A percentile compares a stretch with the other conserved stretches of the same genome.
phyloP scores from a whole-genome alignment of 2,113 vertebrate genomes.

The Marmota monax region DNA sequence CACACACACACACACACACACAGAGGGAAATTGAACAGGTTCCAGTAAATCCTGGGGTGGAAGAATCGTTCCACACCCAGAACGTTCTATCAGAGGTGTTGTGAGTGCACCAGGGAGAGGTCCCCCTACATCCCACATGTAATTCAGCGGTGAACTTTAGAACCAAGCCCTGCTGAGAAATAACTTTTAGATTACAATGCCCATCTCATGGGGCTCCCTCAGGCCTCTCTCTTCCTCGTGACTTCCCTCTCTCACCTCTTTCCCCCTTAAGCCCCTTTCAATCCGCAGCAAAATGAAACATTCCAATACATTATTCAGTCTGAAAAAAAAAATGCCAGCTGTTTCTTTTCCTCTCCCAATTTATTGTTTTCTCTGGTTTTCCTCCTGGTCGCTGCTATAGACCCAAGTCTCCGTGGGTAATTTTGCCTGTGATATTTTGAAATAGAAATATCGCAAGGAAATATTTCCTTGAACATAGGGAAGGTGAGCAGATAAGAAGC shows the following conservation, averaged over 20 bases:
- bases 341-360: conserved; percentile 68
- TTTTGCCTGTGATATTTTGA: conserved; percentile 66
- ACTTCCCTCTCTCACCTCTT: conserved; percentile 39
- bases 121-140: conserved; percentile 73
- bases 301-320: conserved; percentile 39
- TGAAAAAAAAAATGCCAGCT: conserved; percentile 64
- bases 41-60: not conserved
- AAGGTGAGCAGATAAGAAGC: conserved; percentile 65
- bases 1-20: not conserved
- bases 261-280: conserved; percentile 51
- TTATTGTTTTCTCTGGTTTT: conserved; percentile 81
- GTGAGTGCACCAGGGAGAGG: conserved; percentile 40
- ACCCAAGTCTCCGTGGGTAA: conserved; percentile 62
- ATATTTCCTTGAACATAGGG: conserved; percentile 66
- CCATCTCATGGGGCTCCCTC: conserved; percentile 73
- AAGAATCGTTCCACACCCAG: not conserved
- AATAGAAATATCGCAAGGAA: conserved; percentile 66
- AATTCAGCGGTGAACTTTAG: conserved; percentile 84
- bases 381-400: not conserved
- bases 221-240: conserved; percentile 44
- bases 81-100: conserved; percentile 37
- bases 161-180: conserved; percentile 74
- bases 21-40: not conserved
- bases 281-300: conserved; percentile 72
- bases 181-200: conserved; percentile 78